A percentile compares a stretch with the other conserved stretches of the same genome.
Conservation (phyloP, 2,797 vertebrate species). For the Chromis chromis region DNA sequence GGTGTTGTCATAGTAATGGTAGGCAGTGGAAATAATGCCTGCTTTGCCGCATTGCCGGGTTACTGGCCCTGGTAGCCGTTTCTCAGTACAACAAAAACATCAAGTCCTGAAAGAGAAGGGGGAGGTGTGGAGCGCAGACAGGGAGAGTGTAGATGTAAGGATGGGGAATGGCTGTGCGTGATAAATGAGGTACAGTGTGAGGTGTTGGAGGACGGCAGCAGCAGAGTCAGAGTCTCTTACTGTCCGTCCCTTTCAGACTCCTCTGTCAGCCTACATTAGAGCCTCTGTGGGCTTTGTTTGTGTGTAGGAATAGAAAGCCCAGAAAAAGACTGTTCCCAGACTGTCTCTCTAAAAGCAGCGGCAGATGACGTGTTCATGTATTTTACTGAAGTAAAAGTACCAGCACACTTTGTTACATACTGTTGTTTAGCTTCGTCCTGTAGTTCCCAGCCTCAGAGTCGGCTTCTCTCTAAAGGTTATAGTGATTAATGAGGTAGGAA, state of each 20-base stretch:
- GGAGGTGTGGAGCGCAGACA: slow-evolving; percentile 5
- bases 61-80: slow-evolving; percentile 59
- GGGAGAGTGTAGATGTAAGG: slow-evolving; percentile 25
- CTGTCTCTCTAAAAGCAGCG: slow-evolving; percentile 24
- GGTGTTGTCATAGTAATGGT: slow-evolving; percentile 83
- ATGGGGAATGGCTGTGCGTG: slow-evolving; percentile 28
- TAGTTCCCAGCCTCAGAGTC: not conserved
- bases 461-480: not conserved
- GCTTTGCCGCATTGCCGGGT: slow-evolving; percentile 74
- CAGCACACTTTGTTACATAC: not conserved
- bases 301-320: slow-evolving; percentile 49
- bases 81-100: slow-evolving; percentile 57
- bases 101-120: slow-evolving; percentile 48
- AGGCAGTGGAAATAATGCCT: slow-evolving; percentile 76
- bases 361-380: not conserved
- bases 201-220: slow-evolving; percentile 29
- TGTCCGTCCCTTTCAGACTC: slow-evolving; percentile 16
- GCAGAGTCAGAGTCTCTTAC: slow-evolving; percentile 33
- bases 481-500: not conserved
- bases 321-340: slow-evolving; percentile 28
- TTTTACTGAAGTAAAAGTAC: slow-evolving; percentile 8
- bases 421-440: not conserved
- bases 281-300: slow-evolving; percentile 24
- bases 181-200: slow-evolving; percentile 50
- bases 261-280: slow-evolving; percentile 47